Evolutionary conservation across 2,113 vertebrate genomes (phyloP), one percentile per base, ranked within the genome.

Genomic region (Haemorhous mexicanus): DNA sequence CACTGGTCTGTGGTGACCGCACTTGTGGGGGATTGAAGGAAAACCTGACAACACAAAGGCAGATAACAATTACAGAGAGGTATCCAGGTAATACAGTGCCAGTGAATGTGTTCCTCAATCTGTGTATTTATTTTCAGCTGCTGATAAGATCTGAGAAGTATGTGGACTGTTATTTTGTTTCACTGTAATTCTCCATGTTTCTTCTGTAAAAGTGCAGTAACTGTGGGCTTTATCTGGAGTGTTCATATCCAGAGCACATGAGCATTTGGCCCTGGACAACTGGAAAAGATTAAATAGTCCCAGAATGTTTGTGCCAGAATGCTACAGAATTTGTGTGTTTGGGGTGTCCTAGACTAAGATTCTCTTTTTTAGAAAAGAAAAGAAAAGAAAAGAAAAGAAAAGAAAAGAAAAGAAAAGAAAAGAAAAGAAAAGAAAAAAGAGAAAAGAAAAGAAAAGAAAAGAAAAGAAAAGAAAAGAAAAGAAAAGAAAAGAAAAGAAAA

Each of bases 351-450:
- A 53, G 33, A 44, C 26, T 70, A 81, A 68, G 46, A 44, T 1
- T 58, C 22, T 37, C 3, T 1, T 17, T 66, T 50, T 72, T 55
- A 58, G 23, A 33, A 30, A 55, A 33, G 28, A 5, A 9, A 17
- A 30, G 21, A 10, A 12, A 1, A 1, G 4, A 32, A 12, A 8
- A n/a, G n/a, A n/a, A n/a, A n/a, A n/a, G n/a, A n/a, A n/a, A n/a
- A n/a, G n/a, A n/a, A n/a, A 13, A 37, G 11, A 11, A 35, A 39
- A 39, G 39, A 37, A 37, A 37, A 37, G 37, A 39, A 39, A 7
- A 10, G 4, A n/a, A n/a, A n/a, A 32, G 12, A 6, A n/a, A n/a
- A n/a, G n/a, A n/a, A n/a, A n/a, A n/a, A n/a, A n/a, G n/a, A n/a
- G 10, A 37, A 15, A 11, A 35, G 5, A 7, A 43, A n/a, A n/a